A percentile compares a stretch with the other conserved stretches of the same genome.
phyloP scores from a whole-genome alignment of 2,797 vertebrate species.

The Coranthus polyacanthus region DNA sequence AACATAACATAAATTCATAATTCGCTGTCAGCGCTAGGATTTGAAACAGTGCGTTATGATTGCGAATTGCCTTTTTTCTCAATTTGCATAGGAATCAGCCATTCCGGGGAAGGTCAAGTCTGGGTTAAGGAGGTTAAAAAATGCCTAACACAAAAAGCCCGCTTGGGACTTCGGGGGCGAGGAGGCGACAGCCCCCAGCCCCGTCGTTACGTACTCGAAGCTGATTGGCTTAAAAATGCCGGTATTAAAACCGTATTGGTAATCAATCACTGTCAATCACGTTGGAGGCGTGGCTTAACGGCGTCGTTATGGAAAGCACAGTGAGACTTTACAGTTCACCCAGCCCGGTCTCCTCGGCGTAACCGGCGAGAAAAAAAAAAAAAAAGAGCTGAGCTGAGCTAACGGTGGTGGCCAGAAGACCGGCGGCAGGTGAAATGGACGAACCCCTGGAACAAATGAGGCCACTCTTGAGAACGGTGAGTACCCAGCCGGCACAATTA shows the following conservation, averaged over 20 bases:
- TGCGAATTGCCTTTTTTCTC: background rate
- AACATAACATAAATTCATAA: too few species aligned
- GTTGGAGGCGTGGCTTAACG: slow-evolving; percentile 49
- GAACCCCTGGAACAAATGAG: slow-evolving; percentile 74
- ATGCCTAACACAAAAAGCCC: slow-evolving; percentile 47
- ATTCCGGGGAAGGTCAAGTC: background rate
- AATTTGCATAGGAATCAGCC: background rate
- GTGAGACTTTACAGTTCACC: slow-evolving; percentile 25
- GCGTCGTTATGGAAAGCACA: slow-evolving; percentile 30
- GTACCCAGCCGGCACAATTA: slow-evolving; percentile 46
- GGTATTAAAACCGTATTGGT: slow-evolving; percentile 48
- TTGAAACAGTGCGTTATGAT: too few species aligned
- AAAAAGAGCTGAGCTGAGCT: background rate
- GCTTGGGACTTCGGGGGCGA: slow-evolving; percentile 35
- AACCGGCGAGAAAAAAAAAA: slow-evolving; percentile 24
- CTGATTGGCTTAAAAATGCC: slow-evolving; percentile 54
- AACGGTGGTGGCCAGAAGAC: slow-evolving; percentile 2
- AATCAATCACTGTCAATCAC: slow-evolving; percentile 50
- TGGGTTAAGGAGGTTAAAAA: slow-evolving; percentile 7
- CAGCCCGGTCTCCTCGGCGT: slow-evolving; percentile 10
- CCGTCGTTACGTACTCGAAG: accelerated
- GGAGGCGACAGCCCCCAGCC: slow-evolving; percentile 30
- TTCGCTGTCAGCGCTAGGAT: too few species aligned
- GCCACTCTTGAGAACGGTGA: slow-evolving; percentile 79
- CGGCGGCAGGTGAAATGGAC: slow-evolving; percentile 70